phyloP scores from a whole-genome alignment of 2,113 vertebrate genomes.

The Numenius arquata region DNA sequence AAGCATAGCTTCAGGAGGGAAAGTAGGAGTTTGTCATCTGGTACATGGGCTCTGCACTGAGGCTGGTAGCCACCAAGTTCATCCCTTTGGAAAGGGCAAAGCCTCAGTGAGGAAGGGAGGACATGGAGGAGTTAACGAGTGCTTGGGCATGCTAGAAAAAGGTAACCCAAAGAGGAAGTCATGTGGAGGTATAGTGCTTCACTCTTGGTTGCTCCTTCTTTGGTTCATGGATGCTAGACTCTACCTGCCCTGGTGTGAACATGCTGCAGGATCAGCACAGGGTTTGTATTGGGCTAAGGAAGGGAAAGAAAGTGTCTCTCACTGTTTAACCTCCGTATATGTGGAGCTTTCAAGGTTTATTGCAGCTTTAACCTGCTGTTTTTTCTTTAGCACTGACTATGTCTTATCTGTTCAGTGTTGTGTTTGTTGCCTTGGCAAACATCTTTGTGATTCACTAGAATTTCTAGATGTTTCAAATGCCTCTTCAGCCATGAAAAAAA shows the following conservation, averaged over 20 bases:
- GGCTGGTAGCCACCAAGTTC: not conserved
- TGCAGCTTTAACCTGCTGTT: not conserved
- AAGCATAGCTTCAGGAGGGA: not conserved
- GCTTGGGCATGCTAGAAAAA: not conserved
- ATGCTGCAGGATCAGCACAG: not conserved
- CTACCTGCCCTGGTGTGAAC: not conserved
- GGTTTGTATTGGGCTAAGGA: not conserved
- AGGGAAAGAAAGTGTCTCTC: not conserved
- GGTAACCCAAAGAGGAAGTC: not conserved
- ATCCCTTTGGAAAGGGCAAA: not conserved
- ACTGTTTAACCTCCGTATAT: not conserved
- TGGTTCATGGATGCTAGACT: not conserved
- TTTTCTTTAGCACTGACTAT: not conserved
- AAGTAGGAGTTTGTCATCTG: not conserved
- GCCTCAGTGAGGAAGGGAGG: not conserved
- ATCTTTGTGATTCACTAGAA: not conserved
- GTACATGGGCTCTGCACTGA: rapidly evolving
- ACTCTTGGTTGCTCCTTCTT: not conserved
- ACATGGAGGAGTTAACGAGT: not conserved
- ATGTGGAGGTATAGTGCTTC: not conserved
- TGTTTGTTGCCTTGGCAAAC: not conserved
- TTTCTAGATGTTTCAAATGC: conserved; percentile 44
- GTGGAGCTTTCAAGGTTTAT: not conserved
- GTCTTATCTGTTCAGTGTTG: not conserved
- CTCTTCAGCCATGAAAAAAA: not conserved